These are phyloP conservation scores for Cavia porcellus DNA, from an alignment of 2,113 vertebrate species.

Conservation along the genomic window DNA sequence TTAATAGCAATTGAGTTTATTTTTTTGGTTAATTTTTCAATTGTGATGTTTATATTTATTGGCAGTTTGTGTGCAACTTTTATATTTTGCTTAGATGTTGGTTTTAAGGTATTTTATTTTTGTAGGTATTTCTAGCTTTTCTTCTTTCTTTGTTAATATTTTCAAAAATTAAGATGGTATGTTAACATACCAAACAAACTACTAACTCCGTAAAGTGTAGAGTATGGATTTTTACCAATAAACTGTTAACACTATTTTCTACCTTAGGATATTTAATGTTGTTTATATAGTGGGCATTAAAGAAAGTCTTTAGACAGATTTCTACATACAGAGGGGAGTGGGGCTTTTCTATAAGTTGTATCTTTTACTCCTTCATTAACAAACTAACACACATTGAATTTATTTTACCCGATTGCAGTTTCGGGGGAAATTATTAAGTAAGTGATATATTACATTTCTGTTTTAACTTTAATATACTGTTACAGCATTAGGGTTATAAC, in stretches of 20 bases:
- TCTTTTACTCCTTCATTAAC: slow-evolving; percentile 64
- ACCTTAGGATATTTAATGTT: slow-evolving; percentile 78
- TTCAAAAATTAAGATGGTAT: slow-evolving; percentile 65
- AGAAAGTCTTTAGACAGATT: slow-evolving; percentile 67
- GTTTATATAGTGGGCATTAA: slow-evolving; percentile 80
- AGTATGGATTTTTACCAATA: slow-evolving; percentile 76
- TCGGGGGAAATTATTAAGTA: slow-evolving; percentile 3
- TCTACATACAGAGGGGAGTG: slow-evolving; percentile 53
- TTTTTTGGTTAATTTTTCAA: slow-evolving; percentile 84
- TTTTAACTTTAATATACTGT: slow-evolving; percentile 44
- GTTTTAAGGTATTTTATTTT: slow-evolving; percentile 83
- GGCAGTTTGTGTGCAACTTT: slow-evolving; percentile 81
- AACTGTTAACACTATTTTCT: slow-evolving; percentile 73
- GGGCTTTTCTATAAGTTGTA: slow-evolving; percentile 60
- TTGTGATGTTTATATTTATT: slow-evolving; percentile 86
- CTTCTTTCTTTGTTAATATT: slow-evolving; percentile 71
- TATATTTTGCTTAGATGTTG: slow-evolving; percentile 79
- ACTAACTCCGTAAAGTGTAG: slow-evolving; percentile 76
- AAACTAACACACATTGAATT: slow-evolving; percentile 46
- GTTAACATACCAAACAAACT: slow-evolving; percentile 76
- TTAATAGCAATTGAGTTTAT: slow-evolving; percentile 90
- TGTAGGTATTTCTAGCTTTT: slow-evolving; percentile 72
- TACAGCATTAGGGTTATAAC: slow-evolving; percentile 35
- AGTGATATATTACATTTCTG: slow-evolving; percentile 43
- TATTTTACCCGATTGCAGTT: slow-evolving; percentile 55